These are phyloP conservation scores for Pachyrhynchus sulphureomaculatus DNA, from an alignment of 1,140 invertebrate species.

Conservation along the genomic window DNA sequence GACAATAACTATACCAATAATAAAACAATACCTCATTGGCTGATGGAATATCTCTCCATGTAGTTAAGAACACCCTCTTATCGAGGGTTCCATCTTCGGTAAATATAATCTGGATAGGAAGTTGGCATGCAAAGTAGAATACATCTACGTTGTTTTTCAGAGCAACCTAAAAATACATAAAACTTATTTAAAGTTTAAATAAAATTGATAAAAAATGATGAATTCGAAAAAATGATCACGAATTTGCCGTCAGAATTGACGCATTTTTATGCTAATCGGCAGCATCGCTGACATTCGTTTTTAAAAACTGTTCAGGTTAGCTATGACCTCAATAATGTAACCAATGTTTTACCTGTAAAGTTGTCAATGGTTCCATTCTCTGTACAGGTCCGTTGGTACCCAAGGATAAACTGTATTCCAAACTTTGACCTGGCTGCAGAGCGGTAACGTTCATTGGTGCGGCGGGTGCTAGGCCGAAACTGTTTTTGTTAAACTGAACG, in stretches of 20 bases:
- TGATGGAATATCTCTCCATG: slow-evolving; percentile 99
- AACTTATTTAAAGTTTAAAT: too few relatives aligned
- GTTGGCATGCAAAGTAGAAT: slow-evolving; percentile 94
- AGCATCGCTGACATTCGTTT: too few relatives aligned
- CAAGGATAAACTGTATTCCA: slow-evolving; percentile 75
- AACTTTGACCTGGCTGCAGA: slow-evolving; percentile 80
- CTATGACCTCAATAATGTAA: too few relatives aligned
- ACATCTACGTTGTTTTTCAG: slow-evolving; percentile 99
- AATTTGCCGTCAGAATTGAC: too few relatives aligned
- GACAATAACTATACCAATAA: too few relatives aligned
- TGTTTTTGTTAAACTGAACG: slow-evolving; percentile 99
- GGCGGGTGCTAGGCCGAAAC: slow-evolving; percentile 90
- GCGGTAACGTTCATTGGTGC: slow-evolving; percentile 79
- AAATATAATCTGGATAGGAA: slow-evolving; percentile 93
- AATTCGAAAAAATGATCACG: too few relatives aligned
- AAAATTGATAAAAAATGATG: too few relatives aligned
- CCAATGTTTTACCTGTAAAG: slow-evolving; percentile 80
- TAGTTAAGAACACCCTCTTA: slow-evolving; percentile 94
- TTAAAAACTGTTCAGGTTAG: too few relatives aligned
- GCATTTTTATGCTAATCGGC: too few relatives aligned
- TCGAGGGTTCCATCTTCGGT: slow-evolving; percentile 97
- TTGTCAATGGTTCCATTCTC: slow-evolving; percentile 96
- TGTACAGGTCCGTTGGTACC: slow-evolving; percentile 89
- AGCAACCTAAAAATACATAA: slow-evolving; percentile 63
- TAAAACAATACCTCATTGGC: slow-evolving; percentile 81